These are phyloP conservation scores for Drosophila nigritarsus DNA, from an alignment of 2,888 invertebrate species.

Conservation along the genomic window DNA sequence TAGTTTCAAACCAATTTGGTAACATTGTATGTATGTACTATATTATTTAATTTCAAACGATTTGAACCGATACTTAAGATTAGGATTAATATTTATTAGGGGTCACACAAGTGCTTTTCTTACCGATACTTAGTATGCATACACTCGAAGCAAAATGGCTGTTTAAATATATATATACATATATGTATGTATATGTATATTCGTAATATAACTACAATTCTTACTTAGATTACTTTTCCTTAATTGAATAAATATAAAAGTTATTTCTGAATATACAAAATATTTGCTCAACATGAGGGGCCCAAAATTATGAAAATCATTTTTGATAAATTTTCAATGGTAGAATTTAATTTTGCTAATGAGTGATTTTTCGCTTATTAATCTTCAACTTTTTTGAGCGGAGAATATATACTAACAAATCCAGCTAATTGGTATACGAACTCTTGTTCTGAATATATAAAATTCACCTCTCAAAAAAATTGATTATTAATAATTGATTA, in stretches of 20 bases:
- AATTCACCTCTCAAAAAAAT: background rate
- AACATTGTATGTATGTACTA: conserved; percentile 42
- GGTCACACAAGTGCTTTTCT: conserved; percentile 33
- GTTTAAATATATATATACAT: conserved; percentile 6
- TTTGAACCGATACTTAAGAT: conserved; percentile 62
- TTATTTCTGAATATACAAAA: conserved; percentile 38
- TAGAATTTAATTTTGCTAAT: background rate
- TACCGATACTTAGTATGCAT: conserved; percentile 20
- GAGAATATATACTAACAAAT: background rate
- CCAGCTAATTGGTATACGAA: background rate
- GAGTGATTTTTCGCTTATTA: background rate
- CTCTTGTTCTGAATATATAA: background rate
- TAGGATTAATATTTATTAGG: conserved; percentile 19
- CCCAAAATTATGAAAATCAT: background rate
- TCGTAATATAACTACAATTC: conserved; percentile 13
- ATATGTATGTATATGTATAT: conserved; percentile 8
- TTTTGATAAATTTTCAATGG: background rate
- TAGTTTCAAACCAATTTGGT: conserved; percentile 64
- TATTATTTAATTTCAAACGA: conserved; percentile 30
- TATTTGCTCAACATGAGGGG: conserved; percentile 18
- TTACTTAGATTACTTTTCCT: conserved; percentile 29
- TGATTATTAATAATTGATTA: background rate
- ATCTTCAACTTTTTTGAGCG: background rate
- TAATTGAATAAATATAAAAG: conserved; percentile 23
- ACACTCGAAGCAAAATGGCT: conserved; percentile 23